Conservation (phyloP, 2,888 invertebrate genomes). For the Gymnosoma rotundatum region DNA sequence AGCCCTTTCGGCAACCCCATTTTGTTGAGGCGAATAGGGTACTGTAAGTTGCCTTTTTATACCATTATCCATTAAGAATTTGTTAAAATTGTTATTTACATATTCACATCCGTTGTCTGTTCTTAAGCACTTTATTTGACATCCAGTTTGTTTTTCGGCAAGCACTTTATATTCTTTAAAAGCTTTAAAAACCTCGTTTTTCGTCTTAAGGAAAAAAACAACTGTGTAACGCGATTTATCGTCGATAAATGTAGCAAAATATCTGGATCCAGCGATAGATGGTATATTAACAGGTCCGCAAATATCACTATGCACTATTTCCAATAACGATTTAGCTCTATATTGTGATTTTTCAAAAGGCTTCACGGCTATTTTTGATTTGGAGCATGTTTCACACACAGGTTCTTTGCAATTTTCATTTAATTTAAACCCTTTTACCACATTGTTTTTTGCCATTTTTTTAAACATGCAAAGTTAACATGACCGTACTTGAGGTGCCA, state of each 20-base stretch:
- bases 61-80: no score
- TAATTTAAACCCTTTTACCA: no score
- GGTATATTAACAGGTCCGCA: no score
- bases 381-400: not conserved
- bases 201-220: no score
- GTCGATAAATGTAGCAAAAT: slow-evolving; percentile 63
- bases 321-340: slow-evolving; percentile 36
- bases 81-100: not conserved
- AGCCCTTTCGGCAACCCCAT: slow-evolving; percentile 17
- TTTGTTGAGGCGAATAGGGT: not conserved
- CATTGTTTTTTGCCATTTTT: no score
- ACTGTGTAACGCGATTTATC: slow-evolving; percentile 44
- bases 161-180: slow-evolving; percentile 48
- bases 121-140: slow-evolving; percentile 56
- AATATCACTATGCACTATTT: slow-evolving; percentile 48
- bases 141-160: slow-evolving; percentile 59
- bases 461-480: no score
- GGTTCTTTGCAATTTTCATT: not conserved
- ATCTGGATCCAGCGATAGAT: slow-evolving; percentile 52
- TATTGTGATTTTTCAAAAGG: slow-evolving; percentile 18
- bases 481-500: no score
- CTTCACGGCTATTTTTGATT: no score
- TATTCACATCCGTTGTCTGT: slow-evolving; percentile 60
- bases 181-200: no score
- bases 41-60: not conserved